Evolutionary conservation across 2,888 invertebrate species (phyloP), one percentile per base, ranked within the genome.

Genomic region (Drosophila diplacantha): DNA sequence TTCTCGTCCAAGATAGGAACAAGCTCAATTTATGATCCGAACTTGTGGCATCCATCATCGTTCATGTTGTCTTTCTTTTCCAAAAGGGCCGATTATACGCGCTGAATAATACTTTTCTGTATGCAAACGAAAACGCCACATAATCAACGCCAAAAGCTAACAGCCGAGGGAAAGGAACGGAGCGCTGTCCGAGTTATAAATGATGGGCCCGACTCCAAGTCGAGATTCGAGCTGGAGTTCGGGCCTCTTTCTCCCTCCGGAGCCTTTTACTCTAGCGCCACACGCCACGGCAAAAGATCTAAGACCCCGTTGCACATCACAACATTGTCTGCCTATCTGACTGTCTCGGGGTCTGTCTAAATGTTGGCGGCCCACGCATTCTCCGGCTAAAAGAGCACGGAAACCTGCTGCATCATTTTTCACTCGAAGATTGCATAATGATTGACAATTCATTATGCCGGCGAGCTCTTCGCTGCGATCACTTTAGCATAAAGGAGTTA

Each of bases 401-500:
- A 29, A 83, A 83, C 78, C 73, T 83, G 83, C 83, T 74, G 80
- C 79, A 78, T 81, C 78, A 79, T 79, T 78, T 79, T 75, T 83
- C 70, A 80, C 73, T 81, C 70, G 67, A 79, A 83, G 78, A 79
- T 79, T 79, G 78, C 83, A 81, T 83, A 83, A 83, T 83, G 79
- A 83, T 83, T 79, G 79, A 78, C 79, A 83, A 79, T 83, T 79
- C 79, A 79, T 79, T 81, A 79, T 78, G 79, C 61, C 69, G 57
- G 56, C 50, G 51, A 65, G 57, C 50, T 66, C 54, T 63, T 55
- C 22, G 18, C 60, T 49, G 64, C 44, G 53, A 34, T 35, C 50
- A 51, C 35, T 37, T 20, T 29, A 14, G 43, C 43, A 53, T 37
- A 18, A 46, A 51, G 46, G 38, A 65, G 59, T 38, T 26, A 32